Conservation (phyloP, 2,888 invertebrate species). For the Eremobia ochroleuca region DNA sequence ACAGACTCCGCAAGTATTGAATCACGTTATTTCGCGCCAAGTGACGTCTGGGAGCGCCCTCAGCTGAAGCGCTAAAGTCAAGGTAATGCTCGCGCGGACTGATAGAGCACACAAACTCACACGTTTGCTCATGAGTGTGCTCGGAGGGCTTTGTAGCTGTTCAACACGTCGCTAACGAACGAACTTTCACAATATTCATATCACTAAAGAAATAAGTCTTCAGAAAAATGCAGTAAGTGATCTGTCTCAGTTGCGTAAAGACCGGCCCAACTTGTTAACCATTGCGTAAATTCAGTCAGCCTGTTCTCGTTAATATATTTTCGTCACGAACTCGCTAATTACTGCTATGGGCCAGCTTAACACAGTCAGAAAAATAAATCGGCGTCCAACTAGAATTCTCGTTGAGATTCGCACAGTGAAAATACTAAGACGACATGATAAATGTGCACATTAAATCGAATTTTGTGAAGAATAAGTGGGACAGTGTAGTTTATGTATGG, state of each 20-base stretch:
- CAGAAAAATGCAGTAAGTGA: conserved; percentile 24
- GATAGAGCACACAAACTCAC: conserved; percentile 72
- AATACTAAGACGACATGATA: conserved; percentile 54
- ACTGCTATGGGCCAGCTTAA: conserved; percentile 17
- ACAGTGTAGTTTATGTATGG: conserved; percentile 57
- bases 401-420: conserved; percentile 27
- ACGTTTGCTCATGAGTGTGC: conserved; percentile 51
- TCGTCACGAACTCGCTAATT: conserved; percentile 51
- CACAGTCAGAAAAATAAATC: conserved; percentile 43
- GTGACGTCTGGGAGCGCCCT: conserved; percentile 63
- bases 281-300: conserved; percentile 45
- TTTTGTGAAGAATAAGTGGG: conserved; percentile 56
- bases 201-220: conserved; percentile 10
- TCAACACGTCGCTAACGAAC: conserved; percentile 18
- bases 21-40: conserved; percentile 47
- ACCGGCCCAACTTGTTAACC: conserved; percentile 32
- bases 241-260: conserved; percentile 24
- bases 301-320: conserved; percentile 46
- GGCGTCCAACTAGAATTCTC: conserved; percentile 9
- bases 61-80: conserved; percentile 65
- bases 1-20: conserved; percentile 28
- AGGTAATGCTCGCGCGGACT: conserved; percentile 69
- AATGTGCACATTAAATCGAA: conserved; percentile 58
- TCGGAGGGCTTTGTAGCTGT: conserved; percentile 30
- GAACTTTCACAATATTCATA: conserved; percentile 24